phyloP scores from a whole-genome alignment of 2,113 vertebrate genomes.

The Trematocara macrostoma region DNA sequence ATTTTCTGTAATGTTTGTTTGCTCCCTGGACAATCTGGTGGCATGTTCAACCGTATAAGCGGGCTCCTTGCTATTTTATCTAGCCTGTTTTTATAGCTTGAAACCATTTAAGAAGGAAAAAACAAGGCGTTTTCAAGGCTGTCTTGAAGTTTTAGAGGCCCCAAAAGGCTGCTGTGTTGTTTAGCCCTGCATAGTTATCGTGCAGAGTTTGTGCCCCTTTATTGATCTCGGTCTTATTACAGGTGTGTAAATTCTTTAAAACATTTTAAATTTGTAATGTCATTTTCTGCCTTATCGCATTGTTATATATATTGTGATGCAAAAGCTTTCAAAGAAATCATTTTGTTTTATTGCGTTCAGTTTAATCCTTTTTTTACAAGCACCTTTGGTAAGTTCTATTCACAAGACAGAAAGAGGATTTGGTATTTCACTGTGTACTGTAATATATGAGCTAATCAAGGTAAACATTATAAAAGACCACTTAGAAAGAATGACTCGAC shows the following conservation, averaged over 20 bases:
- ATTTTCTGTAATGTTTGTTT: neutral
- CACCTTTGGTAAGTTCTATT: neutral
- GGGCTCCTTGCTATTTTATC: neutral
- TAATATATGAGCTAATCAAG: neutral
- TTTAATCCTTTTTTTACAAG: neutral
- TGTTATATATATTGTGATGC: neutral
- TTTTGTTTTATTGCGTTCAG: neutral
- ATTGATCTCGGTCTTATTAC: neutral
- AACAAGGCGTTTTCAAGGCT: neutral
- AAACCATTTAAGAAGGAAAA: neutral
- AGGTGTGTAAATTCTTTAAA: neutral
- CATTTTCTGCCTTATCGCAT: neutral
- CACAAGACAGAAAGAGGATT: neutral
- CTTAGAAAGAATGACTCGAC: neutral
- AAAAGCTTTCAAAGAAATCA: neutral
- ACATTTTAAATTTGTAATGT: neutral
- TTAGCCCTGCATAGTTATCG: neutral
- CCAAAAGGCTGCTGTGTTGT: neutral
- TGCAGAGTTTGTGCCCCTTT: neutral
- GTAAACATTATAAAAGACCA: neutral
- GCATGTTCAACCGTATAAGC: fast-evolving
- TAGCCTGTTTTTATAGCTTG: neutral
- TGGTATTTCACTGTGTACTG: neutral
- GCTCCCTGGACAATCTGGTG: neutral
- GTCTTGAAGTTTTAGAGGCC: neutral